Conservation (phyloP, 2,797 vertebrate genomes). For the Sebastolobus alascanus region DNA sequence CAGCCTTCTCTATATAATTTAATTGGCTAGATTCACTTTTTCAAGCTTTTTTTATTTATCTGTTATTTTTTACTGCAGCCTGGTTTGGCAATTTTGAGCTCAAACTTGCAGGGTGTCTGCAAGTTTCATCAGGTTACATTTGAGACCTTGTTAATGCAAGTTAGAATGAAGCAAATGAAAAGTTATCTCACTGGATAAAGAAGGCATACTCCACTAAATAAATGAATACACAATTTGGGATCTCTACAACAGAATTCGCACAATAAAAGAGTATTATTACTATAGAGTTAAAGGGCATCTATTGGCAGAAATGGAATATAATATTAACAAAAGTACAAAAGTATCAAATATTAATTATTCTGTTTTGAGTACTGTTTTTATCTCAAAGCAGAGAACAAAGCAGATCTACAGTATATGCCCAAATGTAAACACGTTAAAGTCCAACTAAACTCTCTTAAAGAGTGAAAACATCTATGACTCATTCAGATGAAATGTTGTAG, state of each 20-base stretch:
- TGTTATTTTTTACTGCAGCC: conserved; percentile 7
- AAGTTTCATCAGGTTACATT: conserved; percentile 53
- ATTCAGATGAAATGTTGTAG: conserved; percentile 24
- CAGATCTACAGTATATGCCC: neutral
- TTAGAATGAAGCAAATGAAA: conserved; percentile 33
- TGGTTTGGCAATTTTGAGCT: conserved; percentile 17
- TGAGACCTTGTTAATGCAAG: conserved; percentile 33
- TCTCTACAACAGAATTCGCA: neutral
- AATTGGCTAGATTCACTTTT: conserved; percentile 40
- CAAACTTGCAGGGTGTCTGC: conserved; percentile 35
- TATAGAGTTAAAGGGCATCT: too few relatives aligned
- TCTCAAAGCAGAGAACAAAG: conserved; percentile 9
- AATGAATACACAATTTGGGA: neutral
- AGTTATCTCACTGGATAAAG: neutral
- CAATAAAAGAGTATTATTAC: neutral
- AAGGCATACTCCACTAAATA: neutral
- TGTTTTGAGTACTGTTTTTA: conserved; percentile 3
- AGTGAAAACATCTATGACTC: conserved; percentile 30
- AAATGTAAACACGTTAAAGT: neutral
- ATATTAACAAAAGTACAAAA: neutral
- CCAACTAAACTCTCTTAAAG: conserved; percentile 6
- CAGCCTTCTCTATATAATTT: neutral
- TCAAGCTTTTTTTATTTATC: conserved; percentile 5
- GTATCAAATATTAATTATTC: neutral
- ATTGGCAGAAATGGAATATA: too few relatives aligned